Percentiles rank a stretch among this genome's conserved stretches.
These are phyloP conservation scores for Plemyria rubiginata DNA, from an alignment of 2,888 invertebrate genomes.

Conservation along the genomic window DNA sequence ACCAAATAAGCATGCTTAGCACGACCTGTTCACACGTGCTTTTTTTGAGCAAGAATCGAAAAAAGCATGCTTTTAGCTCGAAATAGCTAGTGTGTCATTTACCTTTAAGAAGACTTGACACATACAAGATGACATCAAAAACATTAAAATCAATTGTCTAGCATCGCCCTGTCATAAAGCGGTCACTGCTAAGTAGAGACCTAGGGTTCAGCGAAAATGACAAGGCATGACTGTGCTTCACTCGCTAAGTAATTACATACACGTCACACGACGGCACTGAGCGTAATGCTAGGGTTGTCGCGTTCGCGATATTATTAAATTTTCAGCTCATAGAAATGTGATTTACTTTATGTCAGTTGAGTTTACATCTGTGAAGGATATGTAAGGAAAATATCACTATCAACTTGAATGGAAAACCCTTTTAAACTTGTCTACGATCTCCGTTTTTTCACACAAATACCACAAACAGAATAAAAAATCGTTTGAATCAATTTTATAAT, in stretches of 20 bases:
- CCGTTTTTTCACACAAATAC: too few relatives aligned
- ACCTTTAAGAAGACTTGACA: too few relatives aligned
- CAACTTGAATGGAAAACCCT: neutral
- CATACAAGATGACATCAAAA: too few relatives aligned
- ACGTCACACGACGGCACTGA: conserved; percentile 68
- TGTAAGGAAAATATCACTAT: neutral
- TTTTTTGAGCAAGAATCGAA: too few relatives aligned
- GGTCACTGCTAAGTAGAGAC: neutral
- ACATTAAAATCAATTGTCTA: too few relatives aligned
- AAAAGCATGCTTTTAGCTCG: too few relatives aligned
- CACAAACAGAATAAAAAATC: too few relatives aligned
- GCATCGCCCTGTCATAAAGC: neutral
- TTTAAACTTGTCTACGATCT: too few relatives aligned
- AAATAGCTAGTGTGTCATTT: too few relatives aligned
- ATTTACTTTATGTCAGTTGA: conserved; percentile 5
- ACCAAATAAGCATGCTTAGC: too few relatives aligned
- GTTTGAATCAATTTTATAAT: too few relatives aligned
- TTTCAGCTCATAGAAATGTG: conserved; percentile 18
- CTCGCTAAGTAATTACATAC: conserved; percentile 80
- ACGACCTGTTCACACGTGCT: too few relatives aligned
- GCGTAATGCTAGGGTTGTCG: conserved; percentile 50
- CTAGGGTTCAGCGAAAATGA: conserved; percentile 65
- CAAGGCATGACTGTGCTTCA: conserved; percentile 78
- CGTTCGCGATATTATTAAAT: conserved; percentile 21
- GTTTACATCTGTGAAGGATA: neutral